Conservation (phyloP, 2,113 vertebrate genomes). For the Scolopax mira region DNA sequence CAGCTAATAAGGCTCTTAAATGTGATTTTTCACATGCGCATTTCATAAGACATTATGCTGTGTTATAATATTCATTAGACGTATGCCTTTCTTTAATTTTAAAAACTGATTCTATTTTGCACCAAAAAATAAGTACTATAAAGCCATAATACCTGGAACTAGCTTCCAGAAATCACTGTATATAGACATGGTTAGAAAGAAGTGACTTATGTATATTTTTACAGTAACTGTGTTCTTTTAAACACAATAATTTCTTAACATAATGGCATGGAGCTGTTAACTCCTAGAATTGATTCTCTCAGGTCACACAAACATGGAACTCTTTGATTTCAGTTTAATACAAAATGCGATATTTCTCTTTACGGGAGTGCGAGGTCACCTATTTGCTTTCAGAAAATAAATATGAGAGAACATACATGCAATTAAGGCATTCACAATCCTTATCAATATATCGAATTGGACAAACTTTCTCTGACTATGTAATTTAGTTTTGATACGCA, state of each 20-base stretch:
- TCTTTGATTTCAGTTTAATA: not conserved
- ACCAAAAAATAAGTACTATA: not conserved
- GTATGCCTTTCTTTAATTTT: not conserved
- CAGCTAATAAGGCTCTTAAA: not conserved
- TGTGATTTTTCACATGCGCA: not conserved
- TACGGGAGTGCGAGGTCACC: not conserved
- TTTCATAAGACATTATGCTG: not conserved
- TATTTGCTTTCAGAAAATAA: constrained; percentile 26
- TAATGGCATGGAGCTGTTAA: not conserved
- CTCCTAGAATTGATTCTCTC: not conserved
- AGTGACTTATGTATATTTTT: not conserved
- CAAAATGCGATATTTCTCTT: not conserved
- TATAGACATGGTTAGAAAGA: not conserved
- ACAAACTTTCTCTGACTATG: not conserved
- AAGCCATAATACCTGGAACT: not conserved
- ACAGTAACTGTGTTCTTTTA: not conserved
- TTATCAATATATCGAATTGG: constrained; percentile 21
- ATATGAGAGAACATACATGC: not conserved
- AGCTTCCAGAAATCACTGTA: not conserved
- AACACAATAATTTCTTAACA: not conserved
- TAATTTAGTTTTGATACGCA: constrained; percentile 43
- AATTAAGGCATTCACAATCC: constrained; percentile 10
- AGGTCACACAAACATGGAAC: not conserved
- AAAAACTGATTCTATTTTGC: not conserved
- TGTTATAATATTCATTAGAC: not conserved